Percentiles rank a stretch among this genome's conserved stretches.
phyloP scores from a whole-genome alignment of 2,113 vertebrate genomes.

The Rallus limicola region DNA sequence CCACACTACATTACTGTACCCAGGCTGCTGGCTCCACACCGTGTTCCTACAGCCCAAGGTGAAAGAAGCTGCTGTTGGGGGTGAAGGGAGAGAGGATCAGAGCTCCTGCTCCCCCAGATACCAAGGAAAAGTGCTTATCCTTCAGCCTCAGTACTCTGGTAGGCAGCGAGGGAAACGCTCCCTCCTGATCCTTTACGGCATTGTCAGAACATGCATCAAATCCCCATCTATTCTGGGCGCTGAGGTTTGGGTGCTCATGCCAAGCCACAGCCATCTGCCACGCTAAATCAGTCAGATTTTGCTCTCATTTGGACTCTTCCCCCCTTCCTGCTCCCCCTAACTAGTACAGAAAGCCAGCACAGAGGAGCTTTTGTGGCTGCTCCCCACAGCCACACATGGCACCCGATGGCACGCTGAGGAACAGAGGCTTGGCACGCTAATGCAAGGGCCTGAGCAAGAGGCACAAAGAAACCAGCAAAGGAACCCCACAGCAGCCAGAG shows the following conservation, averaged over 20 bases:
- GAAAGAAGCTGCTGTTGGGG: neutral
- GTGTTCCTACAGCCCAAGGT: neutral
- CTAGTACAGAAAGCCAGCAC: neutral
- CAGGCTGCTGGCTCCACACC: neutral
- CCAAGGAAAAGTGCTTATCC: neutral
- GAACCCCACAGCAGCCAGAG: neutral
- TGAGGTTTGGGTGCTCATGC: neutral
- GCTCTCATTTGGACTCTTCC: neutral
- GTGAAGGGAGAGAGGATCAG: neutral
- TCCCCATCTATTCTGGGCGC: neutral
- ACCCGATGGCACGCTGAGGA: neutral
- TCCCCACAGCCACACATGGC: neutral
- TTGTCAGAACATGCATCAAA: neutral
- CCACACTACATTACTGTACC: neutral
- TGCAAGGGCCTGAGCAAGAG: neutral
- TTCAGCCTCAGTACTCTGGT: neutral
- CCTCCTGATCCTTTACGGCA: neutral
- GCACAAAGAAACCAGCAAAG: neutral
- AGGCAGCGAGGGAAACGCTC: neutral
- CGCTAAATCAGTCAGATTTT: neutral
- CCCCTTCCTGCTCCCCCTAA: neutral
- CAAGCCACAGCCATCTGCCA: constrained; percentile 56
- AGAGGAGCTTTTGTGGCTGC: neutral
- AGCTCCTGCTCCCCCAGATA: neutral
- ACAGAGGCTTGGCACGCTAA: neutral